Evolutionary conservation across 2,797 vertebrate species (phyloP).

Genomic region (Brotogeris chrysoptera): DNA sequence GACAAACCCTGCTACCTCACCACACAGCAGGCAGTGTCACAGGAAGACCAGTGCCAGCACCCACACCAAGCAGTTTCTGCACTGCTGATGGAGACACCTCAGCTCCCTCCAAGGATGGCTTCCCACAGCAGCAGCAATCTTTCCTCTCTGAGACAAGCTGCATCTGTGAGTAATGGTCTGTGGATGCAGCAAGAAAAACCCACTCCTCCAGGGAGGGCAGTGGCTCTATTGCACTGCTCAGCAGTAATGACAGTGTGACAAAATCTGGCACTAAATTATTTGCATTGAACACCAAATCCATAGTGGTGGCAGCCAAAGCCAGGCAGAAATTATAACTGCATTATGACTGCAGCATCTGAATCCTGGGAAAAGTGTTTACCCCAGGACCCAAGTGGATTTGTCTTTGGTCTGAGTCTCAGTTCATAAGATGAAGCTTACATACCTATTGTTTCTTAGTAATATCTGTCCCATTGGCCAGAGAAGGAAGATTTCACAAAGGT

Average conservation of each 20-base stretch:
- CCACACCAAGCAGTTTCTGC: fast-evolving
- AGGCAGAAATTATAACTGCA: not conserved
- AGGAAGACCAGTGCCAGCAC: not conserved
- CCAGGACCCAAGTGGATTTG: not conserved
- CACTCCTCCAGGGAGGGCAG: not conserved
- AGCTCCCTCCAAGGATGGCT: not conserved
- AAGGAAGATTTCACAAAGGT: not conserved
- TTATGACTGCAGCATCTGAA: not conserved
- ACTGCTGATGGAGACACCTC: not conserved
- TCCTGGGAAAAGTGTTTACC: not conserved
- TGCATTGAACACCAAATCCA: not conserved
- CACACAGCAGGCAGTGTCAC: fast-evolving
- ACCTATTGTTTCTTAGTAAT: fast-evolving
- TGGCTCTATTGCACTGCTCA: not conserved
- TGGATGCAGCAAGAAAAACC: not conserved
- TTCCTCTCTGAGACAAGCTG: not conserved
- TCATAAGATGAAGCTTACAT: not conserved
- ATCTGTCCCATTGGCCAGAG: not conserved
- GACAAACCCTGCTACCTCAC: not conserved
- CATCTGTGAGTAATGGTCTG: not conserved
- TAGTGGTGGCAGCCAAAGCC: not conserved
- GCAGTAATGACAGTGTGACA: not conserved
- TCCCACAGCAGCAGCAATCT: not conserved
- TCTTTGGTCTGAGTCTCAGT: not conserved
- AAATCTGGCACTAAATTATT: not conserved